These are phyloP conservation scores for Pluvialis apricaria DNA, from an alignment of 2,113 vertebrate species.

Conservation along the genomic window DNA sequence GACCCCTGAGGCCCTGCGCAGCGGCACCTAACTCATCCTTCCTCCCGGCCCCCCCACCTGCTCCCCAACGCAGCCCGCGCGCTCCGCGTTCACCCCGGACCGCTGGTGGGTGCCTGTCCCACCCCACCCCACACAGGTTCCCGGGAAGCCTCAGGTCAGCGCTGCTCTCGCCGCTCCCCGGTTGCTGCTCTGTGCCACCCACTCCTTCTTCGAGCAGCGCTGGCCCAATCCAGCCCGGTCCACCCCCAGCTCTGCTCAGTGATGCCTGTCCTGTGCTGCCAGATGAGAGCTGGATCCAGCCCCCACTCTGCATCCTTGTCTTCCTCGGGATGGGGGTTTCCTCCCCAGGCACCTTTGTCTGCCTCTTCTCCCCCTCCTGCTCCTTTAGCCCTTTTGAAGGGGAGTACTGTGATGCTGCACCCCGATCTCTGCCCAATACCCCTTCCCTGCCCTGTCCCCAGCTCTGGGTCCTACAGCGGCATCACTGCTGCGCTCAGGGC, in stretches of 20 bases:
- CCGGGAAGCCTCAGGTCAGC: neutral
- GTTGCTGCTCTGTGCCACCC: conserved; percentile 20
- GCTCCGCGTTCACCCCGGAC: rapidly evolving
- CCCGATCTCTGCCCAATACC: neutral
- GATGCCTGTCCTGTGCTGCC: neutral
- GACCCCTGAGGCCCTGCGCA: neutral
- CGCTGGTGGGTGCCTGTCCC: neutral
- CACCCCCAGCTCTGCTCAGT: neutral
- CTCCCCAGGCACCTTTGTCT: neutral
- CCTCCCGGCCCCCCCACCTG: neutral
- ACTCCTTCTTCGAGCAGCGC: neutral
- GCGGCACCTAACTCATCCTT: neutral
- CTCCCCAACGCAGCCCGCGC: neutral
- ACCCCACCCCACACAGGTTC: neutral
- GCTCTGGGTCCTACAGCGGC: neutral
- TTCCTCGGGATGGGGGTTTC: neutral
- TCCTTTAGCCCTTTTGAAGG: neutral
- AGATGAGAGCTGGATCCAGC: neutral
- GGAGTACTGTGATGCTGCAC: neutral
- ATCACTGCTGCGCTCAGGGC: neutral
- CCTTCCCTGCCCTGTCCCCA: neutral
- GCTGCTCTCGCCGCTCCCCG: neutral
- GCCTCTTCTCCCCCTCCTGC: neutral
- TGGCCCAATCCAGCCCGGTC: neutral
- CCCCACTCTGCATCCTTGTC: neutral